Evolutionary conservation across 2,797 vertebrate genomes (phyloP).

Genomic region (Lepus townsendii): DNA sequence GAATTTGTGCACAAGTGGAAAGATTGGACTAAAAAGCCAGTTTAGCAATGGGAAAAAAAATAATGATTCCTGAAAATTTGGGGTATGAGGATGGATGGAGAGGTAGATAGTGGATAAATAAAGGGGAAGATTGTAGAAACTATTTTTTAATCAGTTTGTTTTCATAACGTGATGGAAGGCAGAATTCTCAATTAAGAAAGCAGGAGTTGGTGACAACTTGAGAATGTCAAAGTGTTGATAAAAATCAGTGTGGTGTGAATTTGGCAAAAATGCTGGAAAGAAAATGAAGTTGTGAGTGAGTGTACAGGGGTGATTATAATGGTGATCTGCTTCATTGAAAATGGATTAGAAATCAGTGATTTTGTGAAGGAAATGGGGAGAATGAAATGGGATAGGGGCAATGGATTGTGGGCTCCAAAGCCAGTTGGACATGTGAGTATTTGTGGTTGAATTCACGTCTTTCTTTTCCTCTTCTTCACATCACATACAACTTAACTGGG

Average conservation of each 20-base stretch:
- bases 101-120: neutral
- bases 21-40: neutral
- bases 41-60: neutral
- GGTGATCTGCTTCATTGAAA: neutral
- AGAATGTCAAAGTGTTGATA: neutral
- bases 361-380: neutral
- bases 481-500: accelerated
- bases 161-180: neutral
- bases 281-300: neutral
- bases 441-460: neutral
- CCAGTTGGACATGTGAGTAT: neutral
- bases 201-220: neutral
- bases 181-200: neutral
- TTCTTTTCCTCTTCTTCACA: too few species aligned
- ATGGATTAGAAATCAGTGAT: neutral
- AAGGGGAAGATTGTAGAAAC: too few species aligned
- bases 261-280: neutral
- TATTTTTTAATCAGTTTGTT: neutral
- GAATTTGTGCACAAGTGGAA: neutral
- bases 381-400: neutral
- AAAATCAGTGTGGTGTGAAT: neutral
- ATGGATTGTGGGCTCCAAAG: too few species aligned
- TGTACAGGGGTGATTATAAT: neutral
- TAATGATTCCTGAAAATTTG: neutral
- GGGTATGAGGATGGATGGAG: neutral